Base-by-base conservation (phyloP, 2,888 invertebrate genomes). In the Bellardia bayeri region DNA sequence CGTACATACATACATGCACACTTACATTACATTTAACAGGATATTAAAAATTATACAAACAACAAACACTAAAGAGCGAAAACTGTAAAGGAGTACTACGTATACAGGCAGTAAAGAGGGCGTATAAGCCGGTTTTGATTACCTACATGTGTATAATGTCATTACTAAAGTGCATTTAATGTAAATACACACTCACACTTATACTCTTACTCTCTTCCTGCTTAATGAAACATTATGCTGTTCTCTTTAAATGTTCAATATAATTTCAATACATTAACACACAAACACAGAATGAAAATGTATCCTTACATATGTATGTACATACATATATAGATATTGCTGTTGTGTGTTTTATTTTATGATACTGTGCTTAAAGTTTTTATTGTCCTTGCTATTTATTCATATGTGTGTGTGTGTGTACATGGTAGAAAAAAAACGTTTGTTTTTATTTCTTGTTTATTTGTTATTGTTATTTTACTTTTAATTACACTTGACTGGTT, bases 41-140 rank as follows among this genome's bases (percentile, higher is more conserved):
- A 85, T 75, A 80, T 80, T 80, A 85, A 85, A 85, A 85, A n/a
- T 80, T 75, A 63, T 69, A 69, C 69, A 69, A 85, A 80, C 80
- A 82, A 64, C 69, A 71, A 83, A 64, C 76, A 69, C 75, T 61
- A 63, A 74, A 72, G 45, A 74, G 56, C 40, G 42, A 30, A 83
- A 54, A 64, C 72, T 56, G 13, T 45, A 58, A 13, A 54, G 16
- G 23, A 30, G n/a, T n/a, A 2, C 11, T 56, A 8, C 40, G n/a
- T 30, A 30, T n/a, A 71, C 23, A 54, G 42, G 33, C 23, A 11
- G 45, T 30, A 40, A 8, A 23, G 80, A 51, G 30, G 2, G 13
- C n/a, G 33, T 56, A 61, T 16, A 14, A 49, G 51, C 51, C 37
- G 66, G 13, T 11, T 16, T n/a, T 37, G 37, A 81, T 66, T 74